phyloP scores from a whole-genome alignment of 2,797 vertebrate species.

The Pipistrellus nathusii region DNA sequence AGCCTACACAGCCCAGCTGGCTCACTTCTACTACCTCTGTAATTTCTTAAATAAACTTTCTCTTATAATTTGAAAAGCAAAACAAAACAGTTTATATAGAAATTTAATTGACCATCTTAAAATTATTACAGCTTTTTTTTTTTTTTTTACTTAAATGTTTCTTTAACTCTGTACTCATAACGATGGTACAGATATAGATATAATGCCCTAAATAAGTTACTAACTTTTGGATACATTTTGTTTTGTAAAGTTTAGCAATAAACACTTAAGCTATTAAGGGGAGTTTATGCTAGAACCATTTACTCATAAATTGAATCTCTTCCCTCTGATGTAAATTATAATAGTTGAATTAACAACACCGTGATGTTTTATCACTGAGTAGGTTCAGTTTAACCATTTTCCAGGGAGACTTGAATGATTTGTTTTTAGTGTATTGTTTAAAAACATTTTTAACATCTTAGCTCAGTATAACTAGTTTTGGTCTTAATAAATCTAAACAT shows the following conservation, averaged over 20 bases:
- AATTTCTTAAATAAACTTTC: neutral
- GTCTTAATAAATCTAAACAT: neutral
- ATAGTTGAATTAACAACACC: neutral
- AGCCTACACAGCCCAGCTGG: neutral
- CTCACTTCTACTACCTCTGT: neutral
- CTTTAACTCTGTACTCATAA: neutral
- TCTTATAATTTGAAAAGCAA: neutral
- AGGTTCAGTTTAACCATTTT: conserved; percentile 23
- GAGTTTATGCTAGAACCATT: neutral
- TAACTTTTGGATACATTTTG: neutral
- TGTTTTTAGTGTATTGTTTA: conserved; percentile 21
- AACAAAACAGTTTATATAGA: neutral
- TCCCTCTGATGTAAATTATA: neutral
- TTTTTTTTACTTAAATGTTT: conserved; percentile 38
- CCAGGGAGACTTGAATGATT: neutral
- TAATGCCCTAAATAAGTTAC: neutral
- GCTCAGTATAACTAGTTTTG: neutral
- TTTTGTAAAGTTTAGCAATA: conserved; percentile 30
- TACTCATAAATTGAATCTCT: neutral
- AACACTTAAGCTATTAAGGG: neutral
- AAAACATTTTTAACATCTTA: neutral
- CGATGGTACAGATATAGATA: neutral
- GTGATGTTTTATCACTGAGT: neutral
- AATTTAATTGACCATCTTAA: conserved; percentile 30
- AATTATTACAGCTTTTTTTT: neutral